These are phyloP conservation scores for Strix uralensis DNA, from an alignment of 2,113 vertebrate genomes.

Conservation along the genomic window DNA sequence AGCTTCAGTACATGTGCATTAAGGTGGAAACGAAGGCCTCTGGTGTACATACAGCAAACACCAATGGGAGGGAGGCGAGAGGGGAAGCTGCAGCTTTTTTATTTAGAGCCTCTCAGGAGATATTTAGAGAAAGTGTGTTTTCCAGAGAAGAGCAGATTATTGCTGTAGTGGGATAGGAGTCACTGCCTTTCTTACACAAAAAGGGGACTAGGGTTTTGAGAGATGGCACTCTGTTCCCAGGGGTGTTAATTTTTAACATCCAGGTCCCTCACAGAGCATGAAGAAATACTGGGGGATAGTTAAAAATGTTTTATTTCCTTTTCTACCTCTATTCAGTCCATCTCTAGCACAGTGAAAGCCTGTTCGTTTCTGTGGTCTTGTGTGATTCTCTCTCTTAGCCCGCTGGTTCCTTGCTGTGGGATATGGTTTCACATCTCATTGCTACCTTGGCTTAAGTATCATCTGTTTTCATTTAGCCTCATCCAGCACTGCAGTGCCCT, in stretches of 20 bases:
- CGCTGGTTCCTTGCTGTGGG: neutral
- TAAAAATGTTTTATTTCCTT: neutral
- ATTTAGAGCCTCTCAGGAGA: neutral
- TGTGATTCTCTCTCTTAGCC: neutral
- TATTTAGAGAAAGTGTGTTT: neutral
- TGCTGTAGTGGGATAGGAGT: neutral
- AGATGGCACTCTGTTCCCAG: neutral
- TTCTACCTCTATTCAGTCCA: neutral
- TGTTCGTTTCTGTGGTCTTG: neutral
- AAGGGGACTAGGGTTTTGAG: neutral
- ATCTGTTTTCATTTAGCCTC: neutral
- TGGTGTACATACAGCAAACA: neutral
- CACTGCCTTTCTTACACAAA: neutral
- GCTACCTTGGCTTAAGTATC: neutral
- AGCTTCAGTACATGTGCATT: conserved; percentile 38
- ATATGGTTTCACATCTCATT: neutral
- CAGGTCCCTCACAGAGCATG: neutral
- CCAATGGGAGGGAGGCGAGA: neutral
- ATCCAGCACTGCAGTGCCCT: conserved; percentile 2
- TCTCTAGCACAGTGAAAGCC: neutral
- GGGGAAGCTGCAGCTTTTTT: conserved; percentile 15
- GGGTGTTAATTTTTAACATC: neutral
- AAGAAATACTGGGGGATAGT: neutral
- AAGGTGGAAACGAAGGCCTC: conserved; percentile 40
- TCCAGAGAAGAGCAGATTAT: neutral